Base-by-base conservation (phyloP, 2,888 invertebrate species). In the Phyto melanocephala region DNA sequence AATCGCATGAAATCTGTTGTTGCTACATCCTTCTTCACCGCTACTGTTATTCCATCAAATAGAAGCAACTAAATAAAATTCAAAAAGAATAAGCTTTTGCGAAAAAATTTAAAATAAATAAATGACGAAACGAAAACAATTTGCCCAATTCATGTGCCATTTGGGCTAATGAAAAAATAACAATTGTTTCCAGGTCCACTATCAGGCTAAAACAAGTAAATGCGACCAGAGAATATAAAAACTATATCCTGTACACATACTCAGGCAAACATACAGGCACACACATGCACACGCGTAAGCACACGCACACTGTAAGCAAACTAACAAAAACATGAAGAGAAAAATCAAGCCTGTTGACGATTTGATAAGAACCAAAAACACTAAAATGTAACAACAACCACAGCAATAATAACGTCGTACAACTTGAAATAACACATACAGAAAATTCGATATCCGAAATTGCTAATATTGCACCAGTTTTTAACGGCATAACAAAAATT, bases 161-260 rank as follows among this genome's bases (percentile, higher is more conserved):
- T 80, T 67, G 71, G 54, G 54, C 62, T 85, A 85, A 85, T 85
- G 84, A 83, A 86, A 86, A 85, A 85, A 86, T 83, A 84, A 85
- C 81, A 86, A 84, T 85, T 85, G 84, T 80, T 75, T 76, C 74
- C 76, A 76, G 67, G 75, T 79, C 60, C 75, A 75, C 65, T 60
- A 52, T 15, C 24, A 72, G 67, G 28, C 75, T 33, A 40, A 28
- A 58, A 42, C 42, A 17, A 56, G 17, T 56, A 35, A 65, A 67
- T 58, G 0, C 54, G 35, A 35, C 20, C 56, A 56, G 42, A 22
- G 72, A 40, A 42, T 72, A 17, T 20, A 82, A 74, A 78, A 80
- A 56, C 79, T 70, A 50, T 54, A n/a, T 67, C 15, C 40, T 22
- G 20, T 15, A 50, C 50, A 71, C 20, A 28, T n/a, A 28, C 42